phyloP scores from a whole-genome alignment of 2,888 invertebrate species.

The Myopa tessellatipennis region DNA sequence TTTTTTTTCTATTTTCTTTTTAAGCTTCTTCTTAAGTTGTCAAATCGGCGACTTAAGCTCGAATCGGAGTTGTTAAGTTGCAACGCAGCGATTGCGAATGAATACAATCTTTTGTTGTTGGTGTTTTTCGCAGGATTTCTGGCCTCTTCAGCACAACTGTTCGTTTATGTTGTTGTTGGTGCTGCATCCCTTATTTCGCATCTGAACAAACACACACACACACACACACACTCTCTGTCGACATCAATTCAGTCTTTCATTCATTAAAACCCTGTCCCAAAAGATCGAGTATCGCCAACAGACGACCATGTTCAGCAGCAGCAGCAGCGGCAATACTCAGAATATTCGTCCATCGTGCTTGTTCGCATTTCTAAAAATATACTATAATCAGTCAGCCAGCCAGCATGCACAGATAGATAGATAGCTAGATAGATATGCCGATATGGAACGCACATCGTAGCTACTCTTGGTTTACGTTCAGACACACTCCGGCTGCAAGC shows the following conservation, averaged over 20 bases:
- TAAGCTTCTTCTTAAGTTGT: no score
- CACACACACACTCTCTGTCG: not conserved
- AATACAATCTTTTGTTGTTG: no score
- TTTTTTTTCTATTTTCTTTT: no score
- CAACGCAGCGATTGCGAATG: no score
- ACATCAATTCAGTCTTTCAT: slow-evolving; percentile 24
- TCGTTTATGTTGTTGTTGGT: not conserved
- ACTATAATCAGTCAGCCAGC: not conserved
- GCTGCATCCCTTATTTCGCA: slow-evolving; percentile 27
- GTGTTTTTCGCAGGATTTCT: not conserved
- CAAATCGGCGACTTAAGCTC: no score
- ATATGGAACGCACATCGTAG: slow-evolving; percentile 48
- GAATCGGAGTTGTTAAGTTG: no score
- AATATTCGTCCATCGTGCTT: not conserved
- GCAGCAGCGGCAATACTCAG: not conserved
- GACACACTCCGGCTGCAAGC: not conserved
- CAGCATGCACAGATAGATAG: slow-evolving; percentile 24
- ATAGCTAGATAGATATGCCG: slow-evolving; percentile 39
- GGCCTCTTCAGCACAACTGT: not conserved
- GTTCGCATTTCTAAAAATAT: slow-evolving; percentile 26
- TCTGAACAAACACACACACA: not conserved
- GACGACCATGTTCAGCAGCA: slow-evolving; percentile 10
- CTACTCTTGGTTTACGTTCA: slow-evolving; percentile 42
- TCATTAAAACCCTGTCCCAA: slow-evolving; percentile 5
- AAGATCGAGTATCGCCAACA: not conserved